Base-by-base conservation (phyloP, 2,113 vertebrate genomes). In the Dipodomys merriami region DNA sequence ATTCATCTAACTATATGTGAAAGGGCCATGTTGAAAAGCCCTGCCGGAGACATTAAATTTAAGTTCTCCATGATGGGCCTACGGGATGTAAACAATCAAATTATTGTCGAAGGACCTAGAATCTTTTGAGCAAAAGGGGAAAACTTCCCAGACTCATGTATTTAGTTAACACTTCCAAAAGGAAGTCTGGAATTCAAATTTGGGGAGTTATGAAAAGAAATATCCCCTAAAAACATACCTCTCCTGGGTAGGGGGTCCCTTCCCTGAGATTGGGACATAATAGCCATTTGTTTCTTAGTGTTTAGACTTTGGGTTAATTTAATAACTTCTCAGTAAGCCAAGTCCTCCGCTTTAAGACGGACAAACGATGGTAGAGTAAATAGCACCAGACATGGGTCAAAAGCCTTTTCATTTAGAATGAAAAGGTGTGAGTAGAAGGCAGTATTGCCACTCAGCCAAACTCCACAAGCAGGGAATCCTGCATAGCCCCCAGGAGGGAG, bases 301-400 rank as follows among this genome's bases (percentile, higher is more conserved):
- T 73, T 84, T 94, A 49, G 71, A 90, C 72, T 84, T 79, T 2
- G 22, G 27, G 62, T 68, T 96, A 80, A 91, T 96, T 90, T 87
- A 60, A 90, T 81, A 91, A 68, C 78, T 84, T 85, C 76, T 94
- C 87, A 76, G 53, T 74, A 71, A 96, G 84, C 20, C 88, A 88
- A 83, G 84, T 73, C 49, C 53, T 87, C 60, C 29, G 30, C 87
- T 91, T 73, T 93, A 72, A 83, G 77, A 49, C 44, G 30, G 35
- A 95, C 19, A 83, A 77, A 57, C 73, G 62, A 87, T 74, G 83
- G 84, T 60, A 86, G 57, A 67, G 19, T 87, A 76, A 94, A 95
- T 5, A 76, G 86, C 49, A 77, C 62, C 72, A 35, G 3, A n/a
- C 0, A 0, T 10, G 49, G n/a, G 87, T 95, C 89, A 85, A 96